Percentiles rank a stretch among this genome's conserved stretches.
These are phyloP conservation scores for Rhimphoctona megacephalus DNA, from an alignment of 2,888 invertebrate species.

Conservation along the genomic window DNA sequence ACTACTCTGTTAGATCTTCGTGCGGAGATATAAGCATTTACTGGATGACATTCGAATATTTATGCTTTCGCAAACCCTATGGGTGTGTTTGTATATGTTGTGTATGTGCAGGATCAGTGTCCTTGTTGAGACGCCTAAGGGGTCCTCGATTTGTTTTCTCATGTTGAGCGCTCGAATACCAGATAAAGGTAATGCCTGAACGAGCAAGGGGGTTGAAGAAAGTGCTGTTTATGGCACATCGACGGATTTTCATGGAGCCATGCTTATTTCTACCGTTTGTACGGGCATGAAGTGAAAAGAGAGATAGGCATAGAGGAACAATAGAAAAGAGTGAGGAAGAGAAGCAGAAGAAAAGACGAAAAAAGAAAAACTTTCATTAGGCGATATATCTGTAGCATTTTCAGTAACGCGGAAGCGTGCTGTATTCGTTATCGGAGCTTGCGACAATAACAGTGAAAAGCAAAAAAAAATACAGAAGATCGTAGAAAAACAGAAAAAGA, in stretches of 20 bases:
- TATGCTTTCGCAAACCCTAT: constrained; percentile 36
- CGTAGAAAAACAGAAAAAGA: constrained; percentile 2
- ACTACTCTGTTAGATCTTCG: background rate
- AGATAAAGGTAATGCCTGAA: background rate
- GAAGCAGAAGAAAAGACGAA: background rate
- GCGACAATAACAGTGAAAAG: constrained; percentile 26
- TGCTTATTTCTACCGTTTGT: constrained; percentile 6
- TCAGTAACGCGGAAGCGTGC: background rate
- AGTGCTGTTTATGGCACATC: constrained; percentile 52
- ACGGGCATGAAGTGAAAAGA: background rate
- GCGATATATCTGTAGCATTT: constrained; percentile 2
- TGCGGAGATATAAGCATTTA: background rate
- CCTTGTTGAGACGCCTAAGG: constrained; percentile 30
- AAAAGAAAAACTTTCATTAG: background rate
- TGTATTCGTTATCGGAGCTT: constrained; percentile 31
- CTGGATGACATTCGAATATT: constrained; percentile 42
- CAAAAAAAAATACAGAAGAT: constrained; percentile 9
- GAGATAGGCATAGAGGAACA: background rate
- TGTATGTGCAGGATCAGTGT: constrained; percentile 10
- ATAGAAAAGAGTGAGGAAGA: background rate
- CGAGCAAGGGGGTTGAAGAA: constrained; percentile 24
- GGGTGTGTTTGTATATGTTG: background rate
- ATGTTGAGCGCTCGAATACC: constrained; percentile 3
- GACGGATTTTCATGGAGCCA: constrained; percentile 48
- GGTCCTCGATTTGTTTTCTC: constrained; percentile 39